phyloP scores from a whole-genome alignment of 1,140 invertebrate species.

The Pseudomyrmex pallidus region DNA sequence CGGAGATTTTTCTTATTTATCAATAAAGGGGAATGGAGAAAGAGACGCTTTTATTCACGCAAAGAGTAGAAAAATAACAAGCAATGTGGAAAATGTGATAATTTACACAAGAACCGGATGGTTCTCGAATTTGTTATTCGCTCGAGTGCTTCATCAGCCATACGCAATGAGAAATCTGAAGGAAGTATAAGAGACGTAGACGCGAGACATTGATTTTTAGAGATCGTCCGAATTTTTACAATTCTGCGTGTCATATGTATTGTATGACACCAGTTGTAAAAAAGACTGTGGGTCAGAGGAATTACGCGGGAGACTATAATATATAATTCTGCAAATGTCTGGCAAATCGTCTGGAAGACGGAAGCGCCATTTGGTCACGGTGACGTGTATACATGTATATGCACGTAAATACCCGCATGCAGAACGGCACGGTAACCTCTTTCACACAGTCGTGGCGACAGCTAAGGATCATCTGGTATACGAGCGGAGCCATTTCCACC shows the following conservation, averaged over 20 bases:
- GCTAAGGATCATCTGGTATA: constrained; percentile 74
- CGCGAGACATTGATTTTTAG: background rate
- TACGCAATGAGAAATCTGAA: no score
- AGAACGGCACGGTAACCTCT: constrained; percentile 71
- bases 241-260: background rate
- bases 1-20: background rate
- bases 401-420: constrained; percentile 1
- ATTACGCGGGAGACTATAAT: no score
- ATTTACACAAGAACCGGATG: no score
- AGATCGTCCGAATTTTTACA: background rate
- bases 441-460: constrained; percentile 74
- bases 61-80: no score
- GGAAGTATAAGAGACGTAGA: background rate
- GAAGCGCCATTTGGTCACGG: constrained; percentile 40
- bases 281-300: background rate
- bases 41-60: no score
- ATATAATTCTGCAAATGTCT: background rate
- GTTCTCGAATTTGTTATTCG: no score
- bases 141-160: no score
- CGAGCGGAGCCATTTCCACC: constrained; percentile 51
- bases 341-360: constrained; percentile 54
- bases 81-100: no score
- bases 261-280: background rate
- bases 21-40: no score
- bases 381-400: background rate